These are phyloP conservation scores for Andrena flavipes DNA, from an alignment of 2,888 invertebrate genomes.

Conservation along the genomic window DNA sequence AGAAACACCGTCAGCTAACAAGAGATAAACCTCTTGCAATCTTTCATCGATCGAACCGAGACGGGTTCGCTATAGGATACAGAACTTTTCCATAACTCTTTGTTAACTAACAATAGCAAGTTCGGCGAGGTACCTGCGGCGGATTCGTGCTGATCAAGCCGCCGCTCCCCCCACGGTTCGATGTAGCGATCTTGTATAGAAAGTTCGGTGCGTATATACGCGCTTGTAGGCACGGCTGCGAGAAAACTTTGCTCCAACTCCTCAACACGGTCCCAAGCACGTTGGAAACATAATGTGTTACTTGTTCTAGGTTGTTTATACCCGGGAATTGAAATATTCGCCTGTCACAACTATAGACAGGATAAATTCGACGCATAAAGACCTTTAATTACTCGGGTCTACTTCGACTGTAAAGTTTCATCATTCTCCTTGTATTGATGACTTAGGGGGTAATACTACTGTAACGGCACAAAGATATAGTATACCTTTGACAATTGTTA, in stretches of 20 bases:
- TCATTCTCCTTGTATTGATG: too few relatives aligned
- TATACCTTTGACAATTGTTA: too few relatives aligned
- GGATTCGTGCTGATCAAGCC: conserved; percentile 58
- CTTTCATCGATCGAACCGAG: conserved; percentile 38
- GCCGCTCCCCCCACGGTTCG: conserved; percentile 48
- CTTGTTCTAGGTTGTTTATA: conserved; percentile 36
- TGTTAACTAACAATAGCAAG: conserved; percentile 55
- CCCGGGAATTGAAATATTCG: neutral
- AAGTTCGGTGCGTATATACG: conserved; percentile 52
- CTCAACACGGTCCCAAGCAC: neutral
- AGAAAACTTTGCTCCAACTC: conserved; percentile 38
- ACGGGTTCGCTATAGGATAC: neutral
- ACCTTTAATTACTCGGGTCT: neutral
- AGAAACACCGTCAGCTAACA: neutral
- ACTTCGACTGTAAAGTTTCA: too few relatives aligned
- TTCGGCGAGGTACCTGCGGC: conserved; percentile 45
- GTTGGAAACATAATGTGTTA: conserved; percentile 31
- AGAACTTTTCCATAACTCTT: conserved; percentile 52
- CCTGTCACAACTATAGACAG: neutral
- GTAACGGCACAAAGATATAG: too few relatives aligned
- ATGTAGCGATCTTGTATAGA: conserved; percentile 15
- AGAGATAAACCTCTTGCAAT: conserved; percentile 1
- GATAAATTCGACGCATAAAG: neutral
- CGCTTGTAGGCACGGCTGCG: conserved; percentile 33
- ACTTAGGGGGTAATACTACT: too few relatives aligned